Percentiles rank a stretch among this genome's conserved stretches.
phyloP scores from a whole-genome alignment of 1,140 invertebrate genomes.

The Cherax quadricarinatus region DNA sequence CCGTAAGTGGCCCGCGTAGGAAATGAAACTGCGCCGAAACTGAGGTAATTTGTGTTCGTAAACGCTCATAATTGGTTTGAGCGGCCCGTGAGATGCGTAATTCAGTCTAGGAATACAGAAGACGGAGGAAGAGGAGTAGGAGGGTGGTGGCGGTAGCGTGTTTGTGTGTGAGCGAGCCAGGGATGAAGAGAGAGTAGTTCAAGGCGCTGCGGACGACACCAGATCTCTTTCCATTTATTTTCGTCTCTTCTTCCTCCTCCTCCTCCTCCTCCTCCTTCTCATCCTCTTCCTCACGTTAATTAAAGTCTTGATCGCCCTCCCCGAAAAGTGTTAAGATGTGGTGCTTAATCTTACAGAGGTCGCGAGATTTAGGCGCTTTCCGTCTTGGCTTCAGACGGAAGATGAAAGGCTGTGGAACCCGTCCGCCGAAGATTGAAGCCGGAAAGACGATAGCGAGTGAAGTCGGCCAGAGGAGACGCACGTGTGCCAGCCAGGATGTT shows the following conservation, averaged over 20 bases:
- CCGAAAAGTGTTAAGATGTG: no score
- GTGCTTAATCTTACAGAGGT: no score
- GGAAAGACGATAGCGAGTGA: neutral
- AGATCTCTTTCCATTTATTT: neutral
- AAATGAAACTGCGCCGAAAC: slow-evolving; percentile 55
- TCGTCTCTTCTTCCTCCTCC: neutral
- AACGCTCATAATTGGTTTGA: slow-evolving; percentile 58
- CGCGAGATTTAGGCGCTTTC: neutral
- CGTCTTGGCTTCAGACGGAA: neutral
- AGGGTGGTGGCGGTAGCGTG: neutral
- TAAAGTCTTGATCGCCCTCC: no score
- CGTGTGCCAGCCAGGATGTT: neutral
- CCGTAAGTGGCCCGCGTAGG: slow-evolving; percentile 46
- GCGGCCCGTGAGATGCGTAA: slow-evolving; percentile 53
- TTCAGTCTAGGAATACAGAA: slow-evolving; percentile 37
- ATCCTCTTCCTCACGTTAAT: no score
- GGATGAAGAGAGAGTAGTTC: neutral
- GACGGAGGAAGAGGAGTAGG: neutral
- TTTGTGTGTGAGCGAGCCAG: slow-evolving; percentile 25
- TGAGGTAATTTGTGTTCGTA: slow-evolving; percentile 60
- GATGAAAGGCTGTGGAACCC: neutral
- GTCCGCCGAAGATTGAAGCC: neutral
- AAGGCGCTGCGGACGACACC: no score
- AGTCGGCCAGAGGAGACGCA: neutral
- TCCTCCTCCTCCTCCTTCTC: no score